Percentiles rank a stretch among this genome's conserved stretches.
Conservation (phyloP, 2,797 vertebrate species). For the Hemitrygon akajei region DNA sequence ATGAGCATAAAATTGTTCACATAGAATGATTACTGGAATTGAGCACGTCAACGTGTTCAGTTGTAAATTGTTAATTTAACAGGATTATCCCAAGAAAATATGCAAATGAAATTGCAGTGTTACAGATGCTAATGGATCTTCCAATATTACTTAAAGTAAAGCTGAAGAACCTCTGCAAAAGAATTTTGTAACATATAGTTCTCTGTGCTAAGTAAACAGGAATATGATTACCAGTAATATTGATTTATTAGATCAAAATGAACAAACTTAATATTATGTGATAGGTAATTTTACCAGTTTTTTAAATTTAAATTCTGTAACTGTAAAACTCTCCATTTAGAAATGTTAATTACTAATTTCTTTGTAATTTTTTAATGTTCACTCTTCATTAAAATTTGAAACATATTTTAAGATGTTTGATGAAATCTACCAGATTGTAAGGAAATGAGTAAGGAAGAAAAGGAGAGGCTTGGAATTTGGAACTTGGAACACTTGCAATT, state of each 20-base stretch:
- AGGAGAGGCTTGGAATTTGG: not conserved
- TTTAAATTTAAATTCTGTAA: not conserved
- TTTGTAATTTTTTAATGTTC: not conserved
- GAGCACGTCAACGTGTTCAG: not conserved
- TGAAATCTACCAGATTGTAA: not conserved
- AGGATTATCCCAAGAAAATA: too few relatives aligned
- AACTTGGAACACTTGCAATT: not conserved
- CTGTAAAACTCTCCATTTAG: not conserved
- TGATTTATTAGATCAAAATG: not conserved
- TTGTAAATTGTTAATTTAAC: not conserved
- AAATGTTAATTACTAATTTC: not conserved
- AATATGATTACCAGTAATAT: not conserved
- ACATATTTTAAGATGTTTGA: not conserved
- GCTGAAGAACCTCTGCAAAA: not conserved
- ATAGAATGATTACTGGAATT: not conserved
- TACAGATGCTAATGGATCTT: not conserved
- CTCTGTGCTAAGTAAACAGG: not conserved
- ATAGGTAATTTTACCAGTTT: too few relatives aligned
- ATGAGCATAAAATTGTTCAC: not conserved
- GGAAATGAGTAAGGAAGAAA: too few relatives aligned
- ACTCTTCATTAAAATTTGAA: not conserved
- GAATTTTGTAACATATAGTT: not conserved
- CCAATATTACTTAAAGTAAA: not conserved
- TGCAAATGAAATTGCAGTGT: not conserved
- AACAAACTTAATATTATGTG: not conserved